These are phyloP conservation scores for Pegoplata infirma DNA, from an alignment of 2,888 invertebrate genomes.

Conservation along the genomic window DNA sequence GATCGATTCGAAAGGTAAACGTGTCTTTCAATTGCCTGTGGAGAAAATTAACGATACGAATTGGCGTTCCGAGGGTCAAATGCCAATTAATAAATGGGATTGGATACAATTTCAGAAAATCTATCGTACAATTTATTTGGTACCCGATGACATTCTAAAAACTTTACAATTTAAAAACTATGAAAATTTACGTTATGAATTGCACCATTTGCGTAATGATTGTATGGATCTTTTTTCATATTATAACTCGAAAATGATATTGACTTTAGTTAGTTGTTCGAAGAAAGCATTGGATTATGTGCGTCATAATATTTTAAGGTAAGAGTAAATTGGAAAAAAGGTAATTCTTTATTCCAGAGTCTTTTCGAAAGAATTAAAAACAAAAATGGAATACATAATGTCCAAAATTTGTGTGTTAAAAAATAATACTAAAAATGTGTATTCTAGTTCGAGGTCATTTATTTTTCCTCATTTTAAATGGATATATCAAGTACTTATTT, in stretches of 20 bases:
- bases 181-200: slow-evolving; percentile 82
- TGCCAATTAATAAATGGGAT: slow-evolving; percentile 76
- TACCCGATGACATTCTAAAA: slow-evolving; percentile 70
- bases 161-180: slow-evolving; percentile 80
- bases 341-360: background rate
- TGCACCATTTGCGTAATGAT: slow-evolving; percentile 82
- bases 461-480: no score
- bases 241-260: slow-evolving; percentile 87
- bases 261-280: slow-evolving; percentile 86
- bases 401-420: no score
- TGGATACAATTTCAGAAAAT: slow-evolving; percentile 77
- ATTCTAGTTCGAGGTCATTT: no score
- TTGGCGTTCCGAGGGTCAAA: slow-evolving; percentile 75
- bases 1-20: slow-evolving; percentile 80
- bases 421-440: no score
- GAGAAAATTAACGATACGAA: slow-evolving; percentile 78
- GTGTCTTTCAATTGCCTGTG: slow-evolving; percentile 82
- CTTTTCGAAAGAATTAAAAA: no score
- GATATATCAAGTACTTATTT: no score
- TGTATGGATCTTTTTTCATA: slow-evolving; percentile 89
- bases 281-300: slow-evolving; percentile 86
- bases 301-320: slow-evolving; percentile 80
- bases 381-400: no score
- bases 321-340: background rate
- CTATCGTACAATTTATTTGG: slow-evolving; percentile 72